These are phyloP conservation scores for Oryctolagus cuniculus DNA, from an alignment of 2,113 vertebrate species.

Conservation along the genomic window mOryCun1.1 NC_091433.1:5792501-5793000, in stretches of 20 bases:
- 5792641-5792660: constrained; percentile 51
- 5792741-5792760: neutral
- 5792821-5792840: neutral
- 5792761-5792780: neutral
- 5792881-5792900: neutral
- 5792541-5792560: constrained; percentile 67
- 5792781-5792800: neutral
- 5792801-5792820: neutral
- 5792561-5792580: constrained; percentile 70
- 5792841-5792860: neutral
- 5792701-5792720: neutral
- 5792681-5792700: constrained; percentile 54
- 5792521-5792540: constrained; percentile 59
- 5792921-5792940: neutral
- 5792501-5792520: constrained; percentile 18
- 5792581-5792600: constrained; percentile 64
- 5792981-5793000: neutral
- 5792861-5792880: neutral
- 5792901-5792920: neutral
- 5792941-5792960: neutral
- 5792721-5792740: constrained; percentile 50
- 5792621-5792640: constrained; percentile 67
- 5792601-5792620: constrained; percentile 71
- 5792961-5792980: neutral
- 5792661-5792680: constrained; percentile 47